Base-by-base conservation (phyloP, 2,113 vertebrate species). In the Syngnathus typhle region DNA sequence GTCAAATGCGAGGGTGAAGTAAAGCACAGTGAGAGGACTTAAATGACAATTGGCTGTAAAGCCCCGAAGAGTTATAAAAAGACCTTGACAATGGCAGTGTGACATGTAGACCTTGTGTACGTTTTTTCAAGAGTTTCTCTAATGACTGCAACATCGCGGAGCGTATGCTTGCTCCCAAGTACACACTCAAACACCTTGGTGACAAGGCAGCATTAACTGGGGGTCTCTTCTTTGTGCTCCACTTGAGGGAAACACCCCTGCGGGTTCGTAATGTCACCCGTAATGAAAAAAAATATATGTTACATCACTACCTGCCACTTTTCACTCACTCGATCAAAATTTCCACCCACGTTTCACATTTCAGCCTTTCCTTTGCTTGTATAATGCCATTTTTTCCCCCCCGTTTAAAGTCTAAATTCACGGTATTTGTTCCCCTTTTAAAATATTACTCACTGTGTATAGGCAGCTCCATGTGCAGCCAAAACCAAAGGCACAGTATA, bases 401-500 rank as follows among this genome's bases (percentile, higher is more conserved):
- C 37, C 60, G 27, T 43, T 52, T 46, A 21, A 69, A 32, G 9
- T 46, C 43, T 38, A 43, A 60, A 32, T 72, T 0, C 2, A 67
- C 67, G 44, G 60, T 41, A 9, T 36, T 46, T 1, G 7, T 27
- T 16, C 60, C 7, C 55, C 27, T 5, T 38, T 47, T 1, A 18
- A 54, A 36, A 1, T 38, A 41, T 60, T 86, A 89, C 88, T 89
- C 74, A 89, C 88, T 85, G 85, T 88, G 85, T 72, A 85, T 81
- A 19, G 88, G 85, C 62, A 88, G 86, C 75, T 89, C 88, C 88
- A 89, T 89, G 72, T 80, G 83, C 67, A 68, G 58, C 70, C 76
- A 68, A 71, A 79, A 73, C 38, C 71, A 74, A 83, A 84, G 77
- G 82, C 82, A 86, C 82, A 70, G 63, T 59, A 68, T 65, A 27